Evolutionary conservation across 2,888 invertebrate genomes (phyloP).

Genomic region (Steinernema carpocapsae): DNA sequence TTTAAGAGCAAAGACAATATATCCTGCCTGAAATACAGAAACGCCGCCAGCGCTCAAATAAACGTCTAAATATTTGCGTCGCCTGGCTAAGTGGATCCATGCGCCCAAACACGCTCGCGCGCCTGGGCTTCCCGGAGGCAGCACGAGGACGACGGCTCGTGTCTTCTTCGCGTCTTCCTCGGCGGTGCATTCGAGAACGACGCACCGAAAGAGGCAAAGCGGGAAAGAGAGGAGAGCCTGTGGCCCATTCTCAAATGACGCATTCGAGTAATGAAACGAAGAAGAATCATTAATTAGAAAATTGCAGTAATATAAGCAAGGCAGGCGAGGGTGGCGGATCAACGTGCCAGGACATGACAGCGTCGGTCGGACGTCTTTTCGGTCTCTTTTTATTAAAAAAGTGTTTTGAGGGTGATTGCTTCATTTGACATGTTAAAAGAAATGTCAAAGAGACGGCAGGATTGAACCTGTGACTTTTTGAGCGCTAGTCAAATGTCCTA

Average conservation of each 20-base stretch:
- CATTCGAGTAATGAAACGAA: constrained; percentile 29
- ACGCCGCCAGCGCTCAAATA: neutral
- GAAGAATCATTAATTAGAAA: constrained; percentile 31
- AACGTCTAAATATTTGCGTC: neutral
- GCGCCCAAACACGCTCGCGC: neutral
- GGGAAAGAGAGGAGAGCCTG: neutral
- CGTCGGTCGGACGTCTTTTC: too few species aligned
- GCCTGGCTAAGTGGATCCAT: neutral
- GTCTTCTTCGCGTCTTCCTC: neutral
- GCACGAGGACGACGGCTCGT: too few species aligned
- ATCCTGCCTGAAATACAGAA: neutral
- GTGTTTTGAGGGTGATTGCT: too few species aligned
- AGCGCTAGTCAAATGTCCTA: too few species aligned
- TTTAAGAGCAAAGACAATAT: neutral
- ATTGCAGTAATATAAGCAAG: constrained; percentile 32
- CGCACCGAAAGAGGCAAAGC: neutral
- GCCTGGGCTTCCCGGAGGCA: neutral
- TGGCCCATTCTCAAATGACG: constrained; percentile 29
- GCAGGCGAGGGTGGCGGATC: neutral
- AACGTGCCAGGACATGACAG: neutral
- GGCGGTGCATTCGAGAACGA: neutral
- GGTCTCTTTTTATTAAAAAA: too few species aligned
- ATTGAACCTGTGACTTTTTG: too few species aligned
- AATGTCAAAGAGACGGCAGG: too few species aligned
- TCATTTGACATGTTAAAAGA: too few species aligned